These are phyloP conservation scores for Macaca fascicularis DNA, from an alignment of 2,113 vertebrate genomes.

Conservation along the genomic window DNA sequence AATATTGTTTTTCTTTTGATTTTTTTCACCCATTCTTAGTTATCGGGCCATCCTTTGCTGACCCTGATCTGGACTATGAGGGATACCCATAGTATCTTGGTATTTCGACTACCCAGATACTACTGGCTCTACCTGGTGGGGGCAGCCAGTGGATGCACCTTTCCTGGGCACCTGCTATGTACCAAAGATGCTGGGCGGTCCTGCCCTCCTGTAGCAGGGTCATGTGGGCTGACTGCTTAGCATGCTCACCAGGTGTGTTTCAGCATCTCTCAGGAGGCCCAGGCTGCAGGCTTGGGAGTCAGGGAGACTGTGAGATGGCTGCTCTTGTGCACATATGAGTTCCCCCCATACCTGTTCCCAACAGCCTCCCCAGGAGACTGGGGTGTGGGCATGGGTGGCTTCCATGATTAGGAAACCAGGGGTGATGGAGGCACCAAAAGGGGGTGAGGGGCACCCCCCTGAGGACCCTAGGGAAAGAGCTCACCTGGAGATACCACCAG, in stretches of 20 bases:
- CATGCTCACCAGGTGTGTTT: not conserved
- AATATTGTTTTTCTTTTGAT: not conserved
- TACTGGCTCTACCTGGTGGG: not conserved
- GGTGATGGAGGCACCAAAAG: too few species aligned
- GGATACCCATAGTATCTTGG: not conserved
- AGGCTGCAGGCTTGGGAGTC: not conserved
- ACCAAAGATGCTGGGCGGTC: not conserved
- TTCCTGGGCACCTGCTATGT: not conserved
- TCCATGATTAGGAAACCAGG: not conserved
- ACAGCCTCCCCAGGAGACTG: not conserved
- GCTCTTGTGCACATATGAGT: accelerated
- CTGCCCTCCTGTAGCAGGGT: not conserved
- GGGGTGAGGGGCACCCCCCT: accelerated
- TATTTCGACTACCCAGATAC: not conserved
- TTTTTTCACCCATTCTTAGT: not conserved
- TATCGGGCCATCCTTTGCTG: not conserved
- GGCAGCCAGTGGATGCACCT: not conserved
- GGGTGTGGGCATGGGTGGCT: not conserved
- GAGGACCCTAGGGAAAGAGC: not conserved
- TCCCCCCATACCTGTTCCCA: not conserved
- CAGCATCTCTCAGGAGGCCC: not conserved
- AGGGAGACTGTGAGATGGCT: not conserved
- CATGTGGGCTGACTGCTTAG: not conserved
- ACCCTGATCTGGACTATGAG: not conserved
- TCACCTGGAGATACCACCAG: not conserved